phyloP scores from a whole-genome alignment of 92 coral and sea anemone species.

The Porites cylindrica region DNA sequence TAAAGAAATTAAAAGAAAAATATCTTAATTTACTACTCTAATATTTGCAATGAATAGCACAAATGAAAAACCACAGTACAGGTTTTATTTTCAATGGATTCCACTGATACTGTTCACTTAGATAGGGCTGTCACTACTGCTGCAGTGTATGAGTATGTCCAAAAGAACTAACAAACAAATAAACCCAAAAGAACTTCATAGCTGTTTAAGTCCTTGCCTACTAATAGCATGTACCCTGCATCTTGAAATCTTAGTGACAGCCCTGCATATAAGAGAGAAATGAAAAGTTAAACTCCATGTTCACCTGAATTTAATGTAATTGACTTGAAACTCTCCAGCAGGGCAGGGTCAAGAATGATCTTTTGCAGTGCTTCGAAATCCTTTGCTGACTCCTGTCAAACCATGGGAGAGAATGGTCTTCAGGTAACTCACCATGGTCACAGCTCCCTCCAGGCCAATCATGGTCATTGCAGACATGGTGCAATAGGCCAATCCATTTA shows the following conservation, averaged over 20 bases:
- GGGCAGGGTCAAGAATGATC: conserved; percentile 19
- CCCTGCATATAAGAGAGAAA: neutral
- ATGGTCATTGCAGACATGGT: conserved; percentile 57
- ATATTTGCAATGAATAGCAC: neutral
- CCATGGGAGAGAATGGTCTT: conserved; percentile 52
- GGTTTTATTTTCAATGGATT: neutral
- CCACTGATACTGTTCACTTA: neutral
- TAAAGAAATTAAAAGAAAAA: neutral
- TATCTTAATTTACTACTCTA: too few relatives aligned
- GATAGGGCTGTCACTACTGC: neutral
- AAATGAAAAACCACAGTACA: neutral
- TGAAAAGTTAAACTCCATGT: neutral
- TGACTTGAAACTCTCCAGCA: conserved; percentile 51
- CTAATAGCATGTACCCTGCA: neutral
- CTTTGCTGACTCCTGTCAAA: conserved; percentile 51
- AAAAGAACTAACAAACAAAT: neutral
- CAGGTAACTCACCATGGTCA: conserved; percentile 36
- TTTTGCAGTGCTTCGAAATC: conserved; percentile 34
- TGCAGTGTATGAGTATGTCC: neutral
- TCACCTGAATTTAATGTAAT: conserved; percentile 58
- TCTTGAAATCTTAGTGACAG: neutral
- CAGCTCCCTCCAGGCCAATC: conserved; percentile 63
- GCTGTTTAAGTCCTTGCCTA: too few relatives aligned
- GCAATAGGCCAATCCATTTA: conserved; percentile 55
- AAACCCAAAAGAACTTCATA: too few relatives aligned